Base-by-base conservation (phyloP, 2,113 vertebrate genomes). In the Ciconia stormi region DNA sequence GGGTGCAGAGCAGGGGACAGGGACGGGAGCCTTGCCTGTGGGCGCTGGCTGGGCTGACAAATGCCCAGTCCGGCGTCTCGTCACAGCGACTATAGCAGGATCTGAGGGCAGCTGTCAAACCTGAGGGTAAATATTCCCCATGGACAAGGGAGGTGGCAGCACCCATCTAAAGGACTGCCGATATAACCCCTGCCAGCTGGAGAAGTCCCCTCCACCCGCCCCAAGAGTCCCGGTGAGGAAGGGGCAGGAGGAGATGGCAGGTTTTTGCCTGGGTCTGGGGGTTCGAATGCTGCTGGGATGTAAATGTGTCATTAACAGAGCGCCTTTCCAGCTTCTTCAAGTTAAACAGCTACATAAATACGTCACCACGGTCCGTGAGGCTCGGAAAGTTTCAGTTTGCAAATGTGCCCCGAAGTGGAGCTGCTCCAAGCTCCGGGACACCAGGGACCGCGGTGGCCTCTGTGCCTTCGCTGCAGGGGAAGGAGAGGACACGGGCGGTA, bases 381-480 rank as follows among this genome's bases (percentile, higher is more conserved):
- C 12, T 78, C 10, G 4, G 84, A 56, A 49, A 11, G 30, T 16
- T 76, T 22, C 32, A 13, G 4, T 46, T 27, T 79, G 56, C 40
- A 58, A 56, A 61, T 0, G 0, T 46, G 38, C 47, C 65, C 90
- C 2, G 0, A 27, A 44, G 38, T 4, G 38, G 70, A 89, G 83
- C 76, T 34, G 49, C 11, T 49, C 76, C 7, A 0, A 29, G 76
- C 3, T 0, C 53, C 0, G 6, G 76, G 52, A 52, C 13, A 1
- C 4, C 0, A 0, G 42, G 65, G 32, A 46, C 6, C 2, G 1
- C 0, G 2, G 65, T 26, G 71, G 32, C 72, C 62, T 38, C 40
- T 6, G 30, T 52, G 40, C 59, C 66, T 40, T 29, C 25, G 49
- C 50, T 21, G 59, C 7, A 4, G 72, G 63, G 72, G 9, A 36